Evolutionary conservation across 2,888 invertebrate genomes (phyloP), one percentile per base, ranked within the genome.

Genomic region (Drosophila histrio): DNA sequence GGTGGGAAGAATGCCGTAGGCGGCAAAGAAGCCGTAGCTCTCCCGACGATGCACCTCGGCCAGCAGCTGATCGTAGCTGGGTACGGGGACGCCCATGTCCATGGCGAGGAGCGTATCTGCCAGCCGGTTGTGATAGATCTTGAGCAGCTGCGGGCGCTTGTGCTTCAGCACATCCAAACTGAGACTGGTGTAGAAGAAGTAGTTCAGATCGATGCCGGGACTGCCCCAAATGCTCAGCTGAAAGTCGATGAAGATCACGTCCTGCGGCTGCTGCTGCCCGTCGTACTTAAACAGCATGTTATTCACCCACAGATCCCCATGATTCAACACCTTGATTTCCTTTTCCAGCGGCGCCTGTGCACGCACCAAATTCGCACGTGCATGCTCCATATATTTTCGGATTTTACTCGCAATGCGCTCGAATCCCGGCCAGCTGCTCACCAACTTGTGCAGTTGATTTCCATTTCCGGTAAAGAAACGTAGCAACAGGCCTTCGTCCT

Each of bases 301-400:
- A 67, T 93, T 93, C 2, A 92, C 90, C 93, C 93, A 93, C 3
- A 93, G 79, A 79, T 93, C 93, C 0, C 93, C 93, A 68, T 93
- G 93, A 71, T 93, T 93, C 1, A 93, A 80, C 17, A 93, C 93
- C 13, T 71, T 91, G 43, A 91, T 59, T 54, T 89, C 90, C 3
- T 77, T 81, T 0, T 74, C 66, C 0, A 77, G 56, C 2, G 88
- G 88, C 0, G 78, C 76, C 52, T 87, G 89, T 9, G 78, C 65
- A 3, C 70, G 75, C n/a, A 75, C 69, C 13, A 91, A 62, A 47
- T 89, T 68, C 1, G 56, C 36, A 1, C 72, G 83, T 4, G 88
- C 72, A 3, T 85, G 70, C 1, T 64, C 26, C 47, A 77, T 38
- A 49, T 90, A 89, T 11, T 77, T 70, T 24, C 41, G 67, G 2